Conservation (phyloP, 2,797 vertebrate genomes). For the Falco peregrinus region DNA sequence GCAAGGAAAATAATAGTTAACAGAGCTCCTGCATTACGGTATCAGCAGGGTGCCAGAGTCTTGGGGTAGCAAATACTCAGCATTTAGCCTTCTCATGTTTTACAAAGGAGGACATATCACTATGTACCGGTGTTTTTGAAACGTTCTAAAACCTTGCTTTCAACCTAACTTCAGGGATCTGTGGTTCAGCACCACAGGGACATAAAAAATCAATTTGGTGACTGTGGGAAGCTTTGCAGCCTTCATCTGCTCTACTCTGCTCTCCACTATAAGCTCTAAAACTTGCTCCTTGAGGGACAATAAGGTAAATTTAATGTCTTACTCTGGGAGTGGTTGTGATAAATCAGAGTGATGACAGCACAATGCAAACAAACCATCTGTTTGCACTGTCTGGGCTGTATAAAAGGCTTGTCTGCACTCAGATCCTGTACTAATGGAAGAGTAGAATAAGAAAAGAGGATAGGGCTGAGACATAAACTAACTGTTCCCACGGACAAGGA, state of each 20-base stretch:
- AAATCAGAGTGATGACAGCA: neutral
- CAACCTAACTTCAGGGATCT: neutral
- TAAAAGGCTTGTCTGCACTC: neutral
- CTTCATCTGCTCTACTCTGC: neutral
- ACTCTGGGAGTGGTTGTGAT: neutral
- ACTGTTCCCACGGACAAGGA: neutral
- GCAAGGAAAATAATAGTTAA: neutral
- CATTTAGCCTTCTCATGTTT: neutral
- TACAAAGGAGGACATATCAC: neutral
- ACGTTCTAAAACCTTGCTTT: neutral
- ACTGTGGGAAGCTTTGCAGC: neutral
- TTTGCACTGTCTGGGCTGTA: neutral
- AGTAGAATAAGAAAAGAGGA: neutral
- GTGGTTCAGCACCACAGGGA: neutral
- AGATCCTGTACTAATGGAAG: neutral
- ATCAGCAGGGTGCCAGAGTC: neutral
- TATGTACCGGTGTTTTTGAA: neutral
- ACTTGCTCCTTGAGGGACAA: neutral
- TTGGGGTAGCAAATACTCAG: neutral
- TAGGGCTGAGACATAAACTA: neutral
- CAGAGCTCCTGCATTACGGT: neutral
- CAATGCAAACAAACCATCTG: neutral
- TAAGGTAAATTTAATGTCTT: conserved; percentile 1
- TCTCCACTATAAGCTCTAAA: neutral
- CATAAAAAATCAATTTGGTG: conserved; percentile 3